Conservation (phyloP, 2,888 invertebrate genomes). For the Globia sparganii region DNA sequence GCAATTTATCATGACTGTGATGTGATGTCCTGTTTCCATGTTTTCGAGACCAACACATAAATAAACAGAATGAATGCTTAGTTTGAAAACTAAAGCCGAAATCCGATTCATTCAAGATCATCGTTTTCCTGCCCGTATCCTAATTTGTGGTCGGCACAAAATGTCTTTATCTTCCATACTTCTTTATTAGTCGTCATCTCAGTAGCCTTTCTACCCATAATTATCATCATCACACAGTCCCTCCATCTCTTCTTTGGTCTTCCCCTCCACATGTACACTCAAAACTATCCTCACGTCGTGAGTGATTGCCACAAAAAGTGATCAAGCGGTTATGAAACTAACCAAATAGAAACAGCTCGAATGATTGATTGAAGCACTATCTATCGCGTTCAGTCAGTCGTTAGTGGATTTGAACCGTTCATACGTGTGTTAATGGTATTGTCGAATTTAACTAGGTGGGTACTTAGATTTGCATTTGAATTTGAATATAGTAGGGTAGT, state of each 20-base stretch:
- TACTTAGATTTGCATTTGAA: neutral
- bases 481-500: neutral
- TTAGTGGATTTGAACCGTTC: conserved; percentile 18
- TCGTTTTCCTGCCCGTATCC: too few species aligned
- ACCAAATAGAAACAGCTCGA: conserved; percentile 24
- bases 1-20: neutral
- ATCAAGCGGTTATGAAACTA: conserved; percentile 19
- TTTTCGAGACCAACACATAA: neutral
- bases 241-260: neutral
- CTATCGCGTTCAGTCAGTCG: conserved; percentile 9
- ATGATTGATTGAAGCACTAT: conserved; percentile 45
- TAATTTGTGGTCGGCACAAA: neutral
- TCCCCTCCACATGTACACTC: neutral
- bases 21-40: neutral
- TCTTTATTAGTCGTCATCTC: neutral
- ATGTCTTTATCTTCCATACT: neutral
- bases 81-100: neutral
- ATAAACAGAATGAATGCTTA: neutral
- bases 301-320: neutral
- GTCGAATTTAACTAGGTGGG: neutral
- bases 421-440: neutral
- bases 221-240: neutral
- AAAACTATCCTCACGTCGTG: neutral
- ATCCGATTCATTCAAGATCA: neutral
- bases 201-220: too few species aligned